Base-by-base conservation (phyloP, 2,797 vertebrate genomes). In the Sebastes minor region DNA sequence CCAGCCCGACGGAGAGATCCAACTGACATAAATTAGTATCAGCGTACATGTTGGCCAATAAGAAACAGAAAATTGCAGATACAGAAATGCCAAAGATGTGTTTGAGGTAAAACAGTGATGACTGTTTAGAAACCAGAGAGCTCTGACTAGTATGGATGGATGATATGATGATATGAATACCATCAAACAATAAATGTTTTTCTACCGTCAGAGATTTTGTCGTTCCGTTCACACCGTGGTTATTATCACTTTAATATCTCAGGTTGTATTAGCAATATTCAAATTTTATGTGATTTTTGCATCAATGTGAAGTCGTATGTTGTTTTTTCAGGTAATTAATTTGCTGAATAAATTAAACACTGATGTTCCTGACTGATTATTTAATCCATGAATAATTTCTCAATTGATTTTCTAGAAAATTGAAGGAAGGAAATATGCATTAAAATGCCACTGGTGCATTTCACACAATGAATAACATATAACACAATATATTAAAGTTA, bases 11-110 rank as follows among this genome's bases (percentile, higher is more conserved):
- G 4, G 10, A 55, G n/a, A 25, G 0, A 63, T 0, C 3, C 42
- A 46, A 46, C 42, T 0, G 42, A 49, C 16, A 49, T 49, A 0
- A 49, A 49, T 0, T 20, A 20, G 42, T 49, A 20, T 49, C 42
- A 20, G 42, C 18, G 16, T 49, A 49, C 42, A 49, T 46, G 16
- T 8, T 46, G 7, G 42, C 42, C 42, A 46, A 46, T 46, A 46
- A 46, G 16, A 46, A 46, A 46, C 42, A 46, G 42, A 18, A 46
- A 46, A 46, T 18, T 46, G 42, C 42, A 42, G 38, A 42, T 16
- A 42, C 42, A 46, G 16, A 0, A 46, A 18, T 46, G 42, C 42
- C 3, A 46, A 18, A 46, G 16, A 46, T 46, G 16, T 46, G 42
- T 18, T 46, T 46, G 42, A 46, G 42, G 38, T 42, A 14, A 33